Percentiles rank a stretch among this genome's conserved stretches.
Conservation (phyloP, 2,797 vertebrate species). For the Sebastes vulpes region DNA sequence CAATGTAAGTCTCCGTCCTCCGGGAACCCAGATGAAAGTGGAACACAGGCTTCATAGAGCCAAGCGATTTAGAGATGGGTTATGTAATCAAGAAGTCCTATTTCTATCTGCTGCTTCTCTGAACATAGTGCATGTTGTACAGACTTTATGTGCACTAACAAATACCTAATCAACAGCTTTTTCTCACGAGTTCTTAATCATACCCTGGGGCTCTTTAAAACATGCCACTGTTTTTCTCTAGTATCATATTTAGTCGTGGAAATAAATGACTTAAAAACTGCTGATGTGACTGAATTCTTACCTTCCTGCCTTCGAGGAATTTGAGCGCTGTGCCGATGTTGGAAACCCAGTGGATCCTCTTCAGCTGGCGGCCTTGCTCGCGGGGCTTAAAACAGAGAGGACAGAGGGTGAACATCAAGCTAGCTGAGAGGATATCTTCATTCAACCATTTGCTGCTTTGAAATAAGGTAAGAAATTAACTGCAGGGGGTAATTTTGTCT, state of each 20-base stretch:
- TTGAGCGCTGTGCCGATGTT: conserved; percentile 97
- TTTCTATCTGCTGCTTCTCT: conserved; percentile 43
- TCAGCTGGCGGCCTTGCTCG: conserved; percentile 94
- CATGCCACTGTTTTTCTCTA: not conserved
- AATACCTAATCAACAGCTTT: not conserved
- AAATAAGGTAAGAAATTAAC: not conserved
- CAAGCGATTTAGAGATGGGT: conserved; percentile 55
- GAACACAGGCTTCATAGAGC: conserved; percentile 57
- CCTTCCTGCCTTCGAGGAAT: conserved; percentile 97
- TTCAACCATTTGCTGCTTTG: not conserved
- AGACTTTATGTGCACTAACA: conserved; percentile 2
- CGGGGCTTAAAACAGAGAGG: conserved; percentile 86
- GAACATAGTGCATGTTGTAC: conserved; percentile 6
- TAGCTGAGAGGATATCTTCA: not conserved
- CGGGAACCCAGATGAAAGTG: conserved; percentile 60
- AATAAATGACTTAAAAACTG: not conserved
- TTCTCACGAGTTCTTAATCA: not conserved
- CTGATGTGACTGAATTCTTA: conserved; percentile 65
- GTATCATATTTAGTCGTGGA: not conserved
- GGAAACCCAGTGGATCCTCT: conserved; percentile 96
- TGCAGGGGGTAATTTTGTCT: not conserved
- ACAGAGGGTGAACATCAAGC: not conserved
- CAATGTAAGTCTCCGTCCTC: conserved; percentile 68
- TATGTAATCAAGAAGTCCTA: conserved; percentile 64
- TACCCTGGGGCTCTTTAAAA: not conserved